A percentile compares a stretch with the other conserved stretches of the same genome.
Conservation (phyloP, 1,140 invertebrate species). For the Hyles vespertilio region DNA sequence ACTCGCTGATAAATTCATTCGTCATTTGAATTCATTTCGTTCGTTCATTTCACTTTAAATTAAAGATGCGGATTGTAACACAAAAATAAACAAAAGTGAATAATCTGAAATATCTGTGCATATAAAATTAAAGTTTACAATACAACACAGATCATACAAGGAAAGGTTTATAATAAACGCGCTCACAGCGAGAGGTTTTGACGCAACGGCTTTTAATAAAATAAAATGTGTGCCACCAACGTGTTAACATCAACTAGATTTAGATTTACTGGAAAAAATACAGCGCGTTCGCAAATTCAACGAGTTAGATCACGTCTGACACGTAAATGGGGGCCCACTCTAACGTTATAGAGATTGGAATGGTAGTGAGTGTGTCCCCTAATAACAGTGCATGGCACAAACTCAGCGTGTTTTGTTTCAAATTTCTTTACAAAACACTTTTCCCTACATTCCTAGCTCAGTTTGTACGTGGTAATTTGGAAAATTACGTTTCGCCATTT, state of each 20-base stretch:
- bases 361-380: slow-evolving; percentile 18
- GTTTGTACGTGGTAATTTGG: background rate
- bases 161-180: too few relatives aligned
- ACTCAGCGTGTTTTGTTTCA: slow-evolving; percentile 10
- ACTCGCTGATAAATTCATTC: too few relatives aligned
- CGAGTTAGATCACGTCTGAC: slow-evolving; percentile 22
- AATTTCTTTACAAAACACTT: background rate
- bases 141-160: too few relatives aligned
- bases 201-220: too few relatives aligned
- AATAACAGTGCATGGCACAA: slow-evolving; percentile 10
- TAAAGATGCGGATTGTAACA: too few relatives aligned
- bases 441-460: background rate
- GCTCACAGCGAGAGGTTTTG: too few relatives aligned
- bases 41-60: too few relatives aligned
- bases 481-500: background rate
- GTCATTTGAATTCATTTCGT: too few relatives aligned
- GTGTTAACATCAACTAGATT: slow-evolving; percentile 14
- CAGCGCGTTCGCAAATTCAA: slow-evolving; percentile 4
- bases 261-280: slow-evolving; percentile 9
- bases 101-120: too few relatives aligned
- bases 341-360: slow-evolving; percentile 22
- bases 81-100: too few relatives aligned
- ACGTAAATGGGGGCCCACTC: slow-evolving; percentile 16
- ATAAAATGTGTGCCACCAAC: slow-evolving; percentile 4
- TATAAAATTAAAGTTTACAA: too few relatives aligned